These are phyloP conservation scores for Phylloscopus collybita DNA, from an alignment of 2,797 vertebrate genomes.

Conservation along the genomic window DNA sequence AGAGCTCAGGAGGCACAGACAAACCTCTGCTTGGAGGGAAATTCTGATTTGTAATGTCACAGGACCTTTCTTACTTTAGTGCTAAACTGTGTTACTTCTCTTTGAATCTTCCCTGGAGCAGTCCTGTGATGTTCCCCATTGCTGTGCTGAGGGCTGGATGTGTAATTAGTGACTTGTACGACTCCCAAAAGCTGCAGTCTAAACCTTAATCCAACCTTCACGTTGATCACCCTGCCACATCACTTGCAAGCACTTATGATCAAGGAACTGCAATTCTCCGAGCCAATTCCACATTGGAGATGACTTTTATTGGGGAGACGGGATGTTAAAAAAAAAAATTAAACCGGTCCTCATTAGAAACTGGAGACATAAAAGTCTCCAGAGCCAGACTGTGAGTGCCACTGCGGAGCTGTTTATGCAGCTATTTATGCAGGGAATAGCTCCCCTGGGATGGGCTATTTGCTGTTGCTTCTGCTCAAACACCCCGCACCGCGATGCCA, in stretches of 20 bases:
- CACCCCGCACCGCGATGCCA: background rate
- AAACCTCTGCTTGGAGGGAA: background rate
- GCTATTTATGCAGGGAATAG: constrained; percentile 27
- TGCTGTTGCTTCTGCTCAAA: background rate
- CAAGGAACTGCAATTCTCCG: background rate
- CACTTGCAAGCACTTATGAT: constrained; percentile 7
- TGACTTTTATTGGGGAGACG: background rate
- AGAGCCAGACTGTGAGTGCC: constrained; percentile 10
- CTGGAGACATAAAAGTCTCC: constrained; percentile 12
- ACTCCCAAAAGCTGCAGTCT: constrained; percentile 7
- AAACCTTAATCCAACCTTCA: constrained; percentile 16
- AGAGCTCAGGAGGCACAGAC: background rate
- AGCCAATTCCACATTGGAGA: background rate
- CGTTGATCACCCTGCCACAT: background rate
- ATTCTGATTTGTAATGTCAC: background rate
- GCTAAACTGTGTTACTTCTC: background rate
- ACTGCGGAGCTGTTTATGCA: constrained; percentile 39
- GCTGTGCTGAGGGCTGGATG: background rate
- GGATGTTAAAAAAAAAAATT: constrained; percentile 13
- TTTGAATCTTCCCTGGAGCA: background rate
- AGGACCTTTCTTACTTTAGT: background rate
- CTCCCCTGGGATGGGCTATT: background rate
- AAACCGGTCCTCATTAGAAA: constrained; percentile 32
- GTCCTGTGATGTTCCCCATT: background rate
- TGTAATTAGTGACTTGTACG: constrained; percentile 26